Conservation (phyloP, 2,113 vertebrate genomes). For the Peromyscus polionotus region DNA sequence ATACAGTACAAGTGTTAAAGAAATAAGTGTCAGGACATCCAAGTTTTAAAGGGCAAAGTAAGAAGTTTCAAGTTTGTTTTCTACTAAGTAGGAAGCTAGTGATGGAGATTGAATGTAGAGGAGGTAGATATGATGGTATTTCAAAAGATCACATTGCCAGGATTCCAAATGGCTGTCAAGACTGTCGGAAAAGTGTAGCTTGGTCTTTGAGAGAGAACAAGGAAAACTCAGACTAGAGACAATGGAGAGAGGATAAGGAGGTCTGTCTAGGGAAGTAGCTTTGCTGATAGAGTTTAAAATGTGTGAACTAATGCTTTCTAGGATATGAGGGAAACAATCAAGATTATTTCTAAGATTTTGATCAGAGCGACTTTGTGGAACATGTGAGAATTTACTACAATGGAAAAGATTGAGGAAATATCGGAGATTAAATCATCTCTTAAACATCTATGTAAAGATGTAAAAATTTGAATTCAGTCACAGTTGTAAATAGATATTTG, state of each 20-base stretch:
- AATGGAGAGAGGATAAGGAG: neutral
- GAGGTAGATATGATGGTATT: neutral
- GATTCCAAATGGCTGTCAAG: too few species aligned
- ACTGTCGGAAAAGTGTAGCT: neutral
- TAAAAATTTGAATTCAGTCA: neutral
- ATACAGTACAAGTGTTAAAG: neutral
- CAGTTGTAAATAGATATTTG: neutral
- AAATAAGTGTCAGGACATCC: neutral
- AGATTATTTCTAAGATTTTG: neutral
- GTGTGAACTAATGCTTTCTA: neutral
- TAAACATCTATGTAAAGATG: neutral
- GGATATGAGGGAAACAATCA: neutral
- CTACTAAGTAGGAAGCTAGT: neutral
- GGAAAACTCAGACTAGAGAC: neutral
- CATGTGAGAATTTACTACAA: neutral
- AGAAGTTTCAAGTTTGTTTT: too few species aligned
- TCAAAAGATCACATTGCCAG: neutral
- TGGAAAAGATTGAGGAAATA: neutral
- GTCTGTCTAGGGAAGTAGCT: neutral
- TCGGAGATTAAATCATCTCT: neutral
- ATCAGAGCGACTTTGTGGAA: neutral
- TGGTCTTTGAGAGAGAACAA: neutral
- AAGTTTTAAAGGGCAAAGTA: neutral
- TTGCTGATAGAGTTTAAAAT: neutral
- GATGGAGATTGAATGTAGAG: neutral